Base-by-base conservation (phyloP, 2,113 vertebrate species). In the Colossoma macropomum region DNA sequence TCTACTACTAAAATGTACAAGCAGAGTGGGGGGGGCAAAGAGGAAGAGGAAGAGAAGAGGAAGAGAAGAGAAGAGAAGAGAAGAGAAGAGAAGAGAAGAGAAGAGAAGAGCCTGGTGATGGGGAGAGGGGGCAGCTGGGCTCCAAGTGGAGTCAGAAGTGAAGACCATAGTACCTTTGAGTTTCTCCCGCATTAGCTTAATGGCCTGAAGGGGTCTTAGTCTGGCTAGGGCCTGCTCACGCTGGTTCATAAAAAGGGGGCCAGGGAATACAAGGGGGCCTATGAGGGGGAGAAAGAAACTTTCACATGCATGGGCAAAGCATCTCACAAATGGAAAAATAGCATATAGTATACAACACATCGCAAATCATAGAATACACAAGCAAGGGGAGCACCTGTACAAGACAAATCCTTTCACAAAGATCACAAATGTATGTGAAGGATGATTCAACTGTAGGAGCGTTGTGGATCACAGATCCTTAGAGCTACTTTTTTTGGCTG, bases 181-280 rank as follows among this genome's bases (percentile, higher is more conserved):
- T 96, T 97, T 98, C 96, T 98, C 96, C 97, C 96, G 96, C 92
- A 98, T 98, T 97, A 96, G 96, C 96, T 97, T 99, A 96, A 97
- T 96, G 95, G 96, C 95, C 95, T 97, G 97, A 96, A 97, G 96
- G 97, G 97, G 94, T 97, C 97, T 98, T 96, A 98, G 94, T 96
- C 97, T 98, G 97, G 97, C 98, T 98, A 99, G 96, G 94, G 97
- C 96, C 96, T 99, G 98, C 95, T 98, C 98, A 95, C 97, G 97
- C 90, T 99, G 97, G 94, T 97, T 98, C 97, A 99, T 97, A 95
- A 98, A 98, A 96, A 97, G 96, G 96, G 97, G 96, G 93, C 96
- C 97, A 91, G 98, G 96, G 95, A 97, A 97, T 96, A 98, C 96
- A 97, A 98, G 93, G 95, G 97, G 97, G 96, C 97, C 98, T 99